Percentiles rank a stretch among this genome's conserved stretches.
Conservation (phyloP, 1,140 invertebrate genomes). For the Littorina saxatilis region DNA sequence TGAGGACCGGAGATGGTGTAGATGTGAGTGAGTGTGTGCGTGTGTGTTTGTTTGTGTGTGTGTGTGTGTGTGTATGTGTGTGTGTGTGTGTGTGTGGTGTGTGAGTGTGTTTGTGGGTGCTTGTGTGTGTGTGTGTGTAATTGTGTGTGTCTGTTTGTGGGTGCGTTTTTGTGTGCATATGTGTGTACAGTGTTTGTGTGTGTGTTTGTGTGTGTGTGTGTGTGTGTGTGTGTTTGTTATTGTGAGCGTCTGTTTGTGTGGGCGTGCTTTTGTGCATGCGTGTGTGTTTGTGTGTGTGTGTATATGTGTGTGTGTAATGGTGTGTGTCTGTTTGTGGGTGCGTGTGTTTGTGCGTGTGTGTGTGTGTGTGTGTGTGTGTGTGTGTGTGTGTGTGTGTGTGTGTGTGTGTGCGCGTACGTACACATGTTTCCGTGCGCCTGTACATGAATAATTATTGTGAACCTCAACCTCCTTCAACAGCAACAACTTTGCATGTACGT, state of each 20-base stretch:
- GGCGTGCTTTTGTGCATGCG: not conserved
- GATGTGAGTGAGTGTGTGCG: constrained; percentile 18
- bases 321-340: too few species aligned
- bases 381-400: constrained; percentile 3
- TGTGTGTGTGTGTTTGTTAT: too few species aligned
- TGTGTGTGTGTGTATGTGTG: constrained; percentile 18
- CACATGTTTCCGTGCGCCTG: too few species aligned
- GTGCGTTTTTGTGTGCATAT: not conserved
- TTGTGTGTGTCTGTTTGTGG: not conserved
- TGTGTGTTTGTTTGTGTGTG: constrained; percentile 12
- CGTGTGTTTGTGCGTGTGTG: too few species aligned
- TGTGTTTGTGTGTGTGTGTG: too few species aligned
- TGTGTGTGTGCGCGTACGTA: too few species aligned
- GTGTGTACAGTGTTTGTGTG: too few species aligned
- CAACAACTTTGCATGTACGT: too few species aligned
- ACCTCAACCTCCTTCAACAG: too few species aligned
- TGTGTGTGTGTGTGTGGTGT: constrained; percentile 3
- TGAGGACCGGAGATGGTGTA: too few species aligned
- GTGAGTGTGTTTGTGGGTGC: not conserved
- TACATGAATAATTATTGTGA: too few species aligned
- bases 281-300: constrained; percentile 16
- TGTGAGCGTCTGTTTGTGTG: not conserved
- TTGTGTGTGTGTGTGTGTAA: not conserved
- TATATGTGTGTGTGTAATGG: not conserved
- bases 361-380: constrained; percentile 3